These are phyloP conservation scores for Plectrocnemia conspersa DNA, from an alignment of 1,140 invertebrate genomes.

Conservation along the genomic window DNA sequence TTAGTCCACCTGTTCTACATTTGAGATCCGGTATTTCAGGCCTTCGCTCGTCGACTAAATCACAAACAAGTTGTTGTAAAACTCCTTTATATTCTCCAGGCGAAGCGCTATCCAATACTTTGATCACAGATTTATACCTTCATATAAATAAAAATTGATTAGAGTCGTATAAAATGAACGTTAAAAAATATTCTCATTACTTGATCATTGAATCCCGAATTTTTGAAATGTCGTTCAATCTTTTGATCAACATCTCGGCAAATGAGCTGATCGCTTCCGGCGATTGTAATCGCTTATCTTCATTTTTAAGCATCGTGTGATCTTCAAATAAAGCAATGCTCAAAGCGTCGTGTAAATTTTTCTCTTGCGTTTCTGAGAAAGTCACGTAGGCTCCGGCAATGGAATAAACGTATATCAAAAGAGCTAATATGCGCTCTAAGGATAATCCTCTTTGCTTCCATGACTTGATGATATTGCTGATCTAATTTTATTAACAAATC, in stretches of 20 bases:
- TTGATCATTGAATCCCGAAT: conserved; percentile 40
- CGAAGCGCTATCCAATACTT: conserved; percentile 41
- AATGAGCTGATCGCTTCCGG: conserved; percentile 42
- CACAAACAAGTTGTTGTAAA: conserved; percentile 51
- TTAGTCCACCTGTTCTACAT: conserved; percentile 49
- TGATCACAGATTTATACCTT: conserved; percentile 47
- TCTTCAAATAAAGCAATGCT: conserved; percentile 59
- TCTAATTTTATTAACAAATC: conserved; percentile 39
- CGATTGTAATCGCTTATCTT: conserved; percentile 35
- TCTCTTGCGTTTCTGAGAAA: conserved; percentile 53
- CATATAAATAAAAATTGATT: conserved; percentile 24
- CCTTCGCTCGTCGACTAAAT: conserved; percentile 49
- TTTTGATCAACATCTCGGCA: conserved; percentile 39
- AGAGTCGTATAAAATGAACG: not conserved
- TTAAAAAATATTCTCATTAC: not conserved
- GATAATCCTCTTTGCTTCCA: conserved; percentile 52
- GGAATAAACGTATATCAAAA: conserved; percentile 60
- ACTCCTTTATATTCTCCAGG: conserved; percentile 49
- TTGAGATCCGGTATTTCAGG: conserved; percentile 52
- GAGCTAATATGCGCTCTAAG: conserved; percentile 56
- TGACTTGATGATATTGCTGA: conserved; percentile 56
- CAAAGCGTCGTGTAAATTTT: conserved; percentile 50
- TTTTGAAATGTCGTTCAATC: conserved; percentile 42
- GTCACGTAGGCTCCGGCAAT: conserved; percentile 55
- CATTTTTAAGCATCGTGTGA: conserved; percentile 35